Evolutionary conservation across 2,797 vertebrate genomes (phyloP), one percentile per base, ranked within the genome.

Genomic region (Poecilia velifera): DNA sequence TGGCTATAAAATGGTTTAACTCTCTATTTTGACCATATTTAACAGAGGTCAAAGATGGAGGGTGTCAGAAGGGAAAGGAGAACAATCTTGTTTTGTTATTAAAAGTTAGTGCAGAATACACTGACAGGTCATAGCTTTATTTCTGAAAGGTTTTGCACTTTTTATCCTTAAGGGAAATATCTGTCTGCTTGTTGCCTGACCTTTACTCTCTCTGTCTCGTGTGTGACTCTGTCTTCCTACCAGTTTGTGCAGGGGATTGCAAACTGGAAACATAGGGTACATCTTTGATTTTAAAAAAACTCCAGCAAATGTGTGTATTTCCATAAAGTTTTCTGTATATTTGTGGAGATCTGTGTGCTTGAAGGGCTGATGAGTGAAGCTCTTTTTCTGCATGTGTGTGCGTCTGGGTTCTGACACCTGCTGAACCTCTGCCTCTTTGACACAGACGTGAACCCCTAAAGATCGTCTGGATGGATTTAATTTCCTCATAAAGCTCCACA

Each of bases 401-500:
- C 13, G 62, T 55, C 72, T 0, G 64, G 12, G 81, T 43, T 78
- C 18, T 6, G 62, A 76, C 84, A 86, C 84, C 76, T 85, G 83
- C 45, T 81, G 45, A 76, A 72, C 72, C 31, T 46, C 73, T 46
- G 0, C 68, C 57, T 76, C 28, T 39, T 64, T 75, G 47, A 81
- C 74, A 39, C 73, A 80, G 53, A 80, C 53, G 20, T 72, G 77
- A 84, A 81, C 77, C 43, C 73, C 79, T 78, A 10, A 77, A 83
- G 70, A 74, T 74, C 16, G 62, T 74, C 68, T 73, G 72, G 41
- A 74, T 77, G 47, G 70, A 82, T 74, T 82, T 90, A 1, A 88
- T 92, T 92, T 91, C 86, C 89, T 89, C 79, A 80, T 77, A 25
- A 85, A 82, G 55, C 70, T 76, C 79, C 72, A 84, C 28, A 53